These are phyloP conservation scores for Dromius quadrimaculatus DNA, from an alignment of 2,888 invertebrate genomes.

Conservation along the genomic window DNA sequence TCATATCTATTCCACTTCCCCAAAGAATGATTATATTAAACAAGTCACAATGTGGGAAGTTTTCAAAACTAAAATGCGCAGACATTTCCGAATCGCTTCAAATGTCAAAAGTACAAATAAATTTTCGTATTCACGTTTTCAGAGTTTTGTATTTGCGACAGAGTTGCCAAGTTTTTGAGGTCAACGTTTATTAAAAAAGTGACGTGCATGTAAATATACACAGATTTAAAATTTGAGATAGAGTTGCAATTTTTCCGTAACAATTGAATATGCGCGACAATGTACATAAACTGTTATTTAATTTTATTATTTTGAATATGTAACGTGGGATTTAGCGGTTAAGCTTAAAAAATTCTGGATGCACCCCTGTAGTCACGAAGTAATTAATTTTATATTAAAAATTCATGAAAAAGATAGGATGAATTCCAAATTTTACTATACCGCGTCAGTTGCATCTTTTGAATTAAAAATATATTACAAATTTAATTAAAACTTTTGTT, in stretches of 20 bases:
- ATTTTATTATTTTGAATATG: no score
- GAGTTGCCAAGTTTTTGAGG: conserved; percentile 49
- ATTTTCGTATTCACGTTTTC: conserved; percentile 43
- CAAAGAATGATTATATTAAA: no score
- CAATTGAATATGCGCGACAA: no score
- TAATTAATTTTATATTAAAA: no score
- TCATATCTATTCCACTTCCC: no score
- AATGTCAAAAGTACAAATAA: conserved; percentile 47
- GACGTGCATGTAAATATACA: conserved; percentile 48
- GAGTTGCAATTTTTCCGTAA: no score
- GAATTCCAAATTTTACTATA: not conserved
- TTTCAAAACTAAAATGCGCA: conserved; percentile 26
- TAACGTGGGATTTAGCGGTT: no score
- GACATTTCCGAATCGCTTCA: conserved; percentile 41
- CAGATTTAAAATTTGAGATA: conserved; percentile 44
- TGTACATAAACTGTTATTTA: no score
- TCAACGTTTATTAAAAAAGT: conserved; percentile 50
- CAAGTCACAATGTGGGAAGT: no score
- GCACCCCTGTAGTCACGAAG: no score
- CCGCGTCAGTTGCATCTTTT: not conserved
- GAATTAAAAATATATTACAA: conserved; percentile 2
- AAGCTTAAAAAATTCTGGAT: no score
- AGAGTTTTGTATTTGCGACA: conserved; percentile 37
- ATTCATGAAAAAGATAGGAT: not conserved
- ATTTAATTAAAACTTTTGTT: conserved; percentile 6